A percentile compares a stretch with the other conserved stretches of the same genome.
Conservation (phyloP, 2,113 vertebrate genomes). For the Heteronetta atricapilla region DNA sequence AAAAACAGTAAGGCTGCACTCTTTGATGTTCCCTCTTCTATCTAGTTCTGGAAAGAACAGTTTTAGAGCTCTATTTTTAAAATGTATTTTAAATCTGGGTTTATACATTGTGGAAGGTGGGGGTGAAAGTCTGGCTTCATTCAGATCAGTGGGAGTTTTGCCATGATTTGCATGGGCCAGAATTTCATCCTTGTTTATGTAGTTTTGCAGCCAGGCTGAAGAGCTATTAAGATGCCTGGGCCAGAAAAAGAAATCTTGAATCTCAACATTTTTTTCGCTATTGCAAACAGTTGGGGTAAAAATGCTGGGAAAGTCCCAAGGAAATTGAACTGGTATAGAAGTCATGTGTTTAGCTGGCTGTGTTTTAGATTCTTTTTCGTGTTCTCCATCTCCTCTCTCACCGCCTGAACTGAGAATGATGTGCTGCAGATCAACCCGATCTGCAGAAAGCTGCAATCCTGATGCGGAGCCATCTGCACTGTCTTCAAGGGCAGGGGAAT, state of each 20-base stretch:
- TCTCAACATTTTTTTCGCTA: not conserved
- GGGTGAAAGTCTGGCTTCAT: constrained; percentile 38
- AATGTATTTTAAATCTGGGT: constrained; percentile 23
- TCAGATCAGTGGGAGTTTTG: constrained; percentile 43
- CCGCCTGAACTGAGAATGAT: not conserved
- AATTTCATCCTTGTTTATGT: constrained; percentile 48
- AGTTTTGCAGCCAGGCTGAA: constrained; percentile 55
- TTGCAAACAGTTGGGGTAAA: constrained; percentile 33
- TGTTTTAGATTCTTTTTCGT: not conserved
- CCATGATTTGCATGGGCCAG: constrained; percentile 31
- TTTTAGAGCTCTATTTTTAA: constrained; percentile 32
- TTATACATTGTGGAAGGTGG: constrained; percentile 16
- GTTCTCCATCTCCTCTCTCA: not conserved
- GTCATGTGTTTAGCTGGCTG: not conserved
- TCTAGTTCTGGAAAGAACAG: not conserved
- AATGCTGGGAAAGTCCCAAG: constrained; percentile 55
- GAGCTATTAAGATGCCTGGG: constrained; percentile 14
- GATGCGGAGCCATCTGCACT: not conserved
- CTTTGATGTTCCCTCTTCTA: not conserved
- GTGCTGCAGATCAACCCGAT: constrained; percentile 10
- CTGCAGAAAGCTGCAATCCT: constrained; percentile 1
- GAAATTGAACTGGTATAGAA: constrained; percentile 34
- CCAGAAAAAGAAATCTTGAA: constrained; percentile 45
- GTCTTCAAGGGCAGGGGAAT: not conserved
- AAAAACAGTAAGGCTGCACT: constrained; percentile 11